Conservation (phyloP, 2,797 vertebrate species). For the Pipistrellus kuhlii region DNA sequence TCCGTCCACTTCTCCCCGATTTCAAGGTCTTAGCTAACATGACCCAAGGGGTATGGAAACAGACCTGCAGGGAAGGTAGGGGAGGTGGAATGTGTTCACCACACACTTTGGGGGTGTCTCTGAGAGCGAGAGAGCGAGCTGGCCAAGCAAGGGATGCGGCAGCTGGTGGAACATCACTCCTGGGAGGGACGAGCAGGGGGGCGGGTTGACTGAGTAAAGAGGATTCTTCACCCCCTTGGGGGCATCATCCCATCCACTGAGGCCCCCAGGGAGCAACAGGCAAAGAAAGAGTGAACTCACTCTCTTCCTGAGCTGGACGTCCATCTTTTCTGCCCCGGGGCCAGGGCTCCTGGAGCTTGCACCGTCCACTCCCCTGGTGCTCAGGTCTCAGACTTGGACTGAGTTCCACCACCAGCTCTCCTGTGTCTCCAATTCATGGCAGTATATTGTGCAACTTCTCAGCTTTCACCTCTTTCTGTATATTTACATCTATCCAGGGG, state of each 20-base stretch:
- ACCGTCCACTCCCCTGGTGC: background rate
- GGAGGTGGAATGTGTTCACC: background rate
- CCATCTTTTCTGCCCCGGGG: background rate
- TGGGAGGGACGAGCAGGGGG: background rate
- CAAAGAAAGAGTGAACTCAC: background rate
- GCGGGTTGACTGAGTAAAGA: background rate
- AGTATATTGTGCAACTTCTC: background rate
- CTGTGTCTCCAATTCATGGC: background rate
- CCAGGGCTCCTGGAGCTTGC: background rate
- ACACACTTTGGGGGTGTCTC: background rate
- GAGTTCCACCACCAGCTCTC: background rate
- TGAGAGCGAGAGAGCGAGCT: background rate
- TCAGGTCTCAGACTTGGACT: background rate
- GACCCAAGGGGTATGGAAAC: background rate
- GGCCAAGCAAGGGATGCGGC: too few species aligned
- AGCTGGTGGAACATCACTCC: background rate
- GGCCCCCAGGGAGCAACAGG: background rate
- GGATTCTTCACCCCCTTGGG: background rate
- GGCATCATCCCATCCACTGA: background rate
- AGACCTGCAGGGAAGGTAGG: background rate
- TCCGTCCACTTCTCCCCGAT: background rate
- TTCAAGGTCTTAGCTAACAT: background rate
- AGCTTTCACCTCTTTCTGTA: background rate
- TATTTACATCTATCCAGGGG: background rate
- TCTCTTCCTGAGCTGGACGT: background rate